A percentile compares a stretch with the other conserved stretches of the same genome.
phyloP scores from a whole-genome alignment of 2,797 vertebrate genomes.

The Lagodon rhomboides region DNA sequence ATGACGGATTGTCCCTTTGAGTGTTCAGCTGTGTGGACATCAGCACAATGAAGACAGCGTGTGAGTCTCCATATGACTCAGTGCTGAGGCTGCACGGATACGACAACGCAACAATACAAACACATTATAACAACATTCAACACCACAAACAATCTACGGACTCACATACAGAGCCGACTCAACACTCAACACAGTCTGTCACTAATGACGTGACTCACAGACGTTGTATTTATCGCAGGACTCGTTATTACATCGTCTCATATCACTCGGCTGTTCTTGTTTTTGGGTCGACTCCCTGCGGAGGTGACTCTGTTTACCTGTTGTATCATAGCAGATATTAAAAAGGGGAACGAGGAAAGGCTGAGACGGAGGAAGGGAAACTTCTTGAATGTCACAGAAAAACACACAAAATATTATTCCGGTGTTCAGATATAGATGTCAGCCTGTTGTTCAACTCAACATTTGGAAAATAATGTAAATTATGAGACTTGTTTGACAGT shows the following conservation, averaged over 20 bases:
- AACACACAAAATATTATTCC: not conserved
- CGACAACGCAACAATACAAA: constrained; percentile 15
- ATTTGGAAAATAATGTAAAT: not conserved
- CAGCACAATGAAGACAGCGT: constrained; percentile 17
- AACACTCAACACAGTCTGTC: constrained; percentile 15
- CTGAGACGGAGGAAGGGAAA: not conserved
- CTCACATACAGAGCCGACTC: constrained; percentile 4
- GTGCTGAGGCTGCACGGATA: not conserved
- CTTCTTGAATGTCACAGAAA: constrained; percentile 20
- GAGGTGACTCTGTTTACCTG: constrained; percentile 47
- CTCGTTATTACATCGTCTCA: constrained; percentile 33
- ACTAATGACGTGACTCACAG: constrained; percentile 4
- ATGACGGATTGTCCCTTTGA: constrained; percentile 41
- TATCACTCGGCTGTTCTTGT: constrained; percentile 43
- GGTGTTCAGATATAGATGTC: not conserved
- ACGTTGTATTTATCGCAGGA: constrained; percentile 16
- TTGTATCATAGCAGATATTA: constrained; percentile 37
- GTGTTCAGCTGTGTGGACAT: constrained; percentile 38
- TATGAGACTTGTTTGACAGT: not conserved
- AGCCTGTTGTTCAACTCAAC: not conserved
- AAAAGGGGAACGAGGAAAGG: constrained; percentile 29
- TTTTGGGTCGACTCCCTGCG: constrained; percentile 45
- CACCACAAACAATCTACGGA: not conserved
- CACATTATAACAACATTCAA: not conserved
- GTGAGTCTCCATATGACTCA: constrained; percentile 25